Percentiles rank a stretch among this genome's conserved stretches.
Conservation (phyloP, 1,140 invertebrate species). For the Heliconius eleuchia region DNA sequence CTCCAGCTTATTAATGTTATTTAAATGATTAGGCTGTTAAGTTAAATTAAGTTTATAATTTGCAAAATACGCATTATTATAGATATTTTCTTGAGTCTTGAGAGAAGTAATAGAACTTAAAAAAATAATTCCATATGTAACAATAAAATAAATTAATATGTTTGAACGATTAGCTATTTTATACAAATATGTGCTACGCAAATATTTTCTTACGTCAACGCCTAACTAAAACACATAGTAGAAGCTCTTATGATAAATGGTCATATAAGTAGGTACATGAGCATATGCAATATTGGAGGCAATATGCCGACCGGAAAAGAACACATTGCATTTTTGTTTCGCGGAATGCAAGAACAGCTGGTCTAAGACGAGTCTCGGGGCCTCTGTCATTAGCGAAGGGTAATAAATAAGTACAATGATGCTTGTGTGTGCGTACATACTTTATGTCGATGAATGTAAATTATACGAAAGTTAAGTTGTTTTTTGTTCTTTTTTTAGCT, state of each 20-base stretch:
- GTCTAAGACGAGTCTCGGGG: not conserved
- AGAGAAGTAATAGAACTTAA: too few species aligned
- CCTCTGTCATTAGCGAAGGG: slow-evolving; percentile 9
- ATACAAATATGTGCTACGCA: too few species aligned
- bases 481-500: not conserved
- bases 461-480: not conserved
- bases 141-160: too few species aligned
- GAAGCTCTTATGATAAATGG: not conserved
- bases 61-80: not conserved
- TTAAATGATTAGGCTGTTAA: not conserved
- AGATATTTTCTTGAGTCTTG: too few species aligned
- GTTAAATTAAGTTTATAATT: not conserved
- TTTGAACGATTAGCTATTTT: too few species aligned
- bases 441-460: slow-evolving; percentile 7
- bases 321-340: slow-evolving; percentile 21
- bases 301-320: slow-evolving; percentile 13
- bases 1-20: not conserved
- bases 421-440: not conserved
- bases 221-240: not conserved
- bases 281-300: slow-evolving; percentile 19
- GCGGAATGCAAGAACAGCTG: slow-evolving; percentile 19
- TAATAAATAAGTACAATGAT: slow-evolving; percentile 12
- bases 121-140: too few species aligned
- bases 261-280: not conserved
- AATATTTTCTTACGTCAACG: not conserved